A percentile compares a stretch with the other conserved stretches of the same genome.
phyloP scores from a whole-genome alignment of 2,113 vertebrate species.

The Lepisosteus oculatus region DNA sequence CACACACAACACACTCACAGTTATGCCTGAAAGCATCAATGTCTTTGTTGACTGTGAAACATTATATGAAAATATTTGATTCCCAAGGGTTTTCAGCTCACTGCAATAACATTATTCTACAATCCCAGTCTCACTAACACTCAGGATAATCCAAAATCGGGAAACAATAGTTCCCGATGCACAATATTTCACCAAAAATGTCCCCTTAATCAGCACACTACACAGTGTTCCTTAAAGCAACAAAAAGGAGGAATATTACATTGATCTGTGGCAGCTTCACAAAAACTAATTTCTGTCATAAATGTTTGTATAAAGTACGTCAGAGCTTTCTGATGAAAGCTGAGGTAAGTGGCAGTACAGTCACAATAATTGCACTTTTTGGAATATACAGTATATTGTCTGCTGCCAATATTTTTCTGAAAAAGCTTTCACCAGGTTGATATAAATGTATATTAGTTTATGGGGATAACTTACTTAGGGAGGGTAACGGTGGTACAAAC shows the following conservation, averaged over 20 bases:
- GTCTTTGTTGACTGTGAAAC: background rate
- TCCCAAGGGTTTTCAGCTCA: background rate
- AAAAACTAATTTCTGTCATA: too few species aligned
- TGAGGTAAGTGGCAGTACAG: constrained; percentile 60
- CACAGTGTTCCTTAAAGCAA: constrained; percentile 16
- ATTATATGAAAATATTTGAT: constrained; percentile 10
- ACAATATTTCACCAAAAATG: too few species aligned
- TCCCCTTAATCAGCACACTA: too few species aligned
- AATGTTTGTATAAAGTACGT: too few species aligned
- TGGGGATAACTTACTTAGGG: too few species aligned
- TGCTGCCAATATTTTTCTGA: constrained; percentile 64
- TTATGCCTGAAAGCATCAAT: background rate
- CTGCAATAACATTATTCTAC: background rate
- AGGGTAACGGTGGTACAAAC: too few species aligned
- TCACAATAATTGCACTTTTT: constrained; percentile 79
- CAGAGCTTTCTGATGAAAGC: constrained; percentile 55
- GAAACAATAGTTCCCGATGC: too few species aligned
- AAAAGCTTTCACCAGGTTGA: constrained; percentile 29
- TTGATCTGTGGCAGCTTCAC: background rate
- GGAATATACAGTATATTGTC: constrained; percentile 55
- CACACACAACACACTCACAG: background rate
- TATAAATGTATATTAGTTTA: too few species aligned
- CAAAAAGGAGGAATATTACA: constrained; percentile 27
- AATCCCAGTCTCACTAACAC: background rate
- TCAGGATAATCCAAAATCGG: background rate